Percentiles rank a stretch among this genome's conserved stretches.
Evolutionary conservation across 1,140 invertebrate species (phyloP).

Genomic region (Papilio polytes): DNA sequence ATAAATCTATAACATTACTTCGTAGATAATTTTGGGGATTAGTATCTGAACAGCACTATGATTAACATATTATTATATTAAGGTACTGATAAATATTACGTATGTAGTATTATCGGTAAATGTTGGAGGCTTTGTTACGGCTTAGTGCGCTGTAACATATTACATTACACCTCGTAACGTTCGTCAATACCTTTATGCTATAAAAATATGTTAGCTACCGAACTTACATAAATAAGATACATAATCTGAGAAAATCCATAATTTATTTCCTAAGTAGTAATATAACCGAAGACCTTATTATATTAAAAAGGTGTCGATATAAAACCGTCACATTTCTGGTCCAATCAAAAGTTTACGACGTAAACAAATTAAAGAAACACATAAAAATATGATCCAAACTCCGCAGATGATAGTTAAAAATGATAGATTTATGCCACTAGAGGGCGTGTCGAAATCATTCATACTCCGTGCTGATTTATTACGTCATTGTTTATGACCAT

Average conservation of each 20-base stretch:
- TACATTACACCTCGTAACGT: no score
- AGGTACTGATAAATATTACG: no score
- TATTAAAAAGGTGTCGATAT: constrained; percentile 31
- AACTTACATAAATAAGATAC: not conserved
- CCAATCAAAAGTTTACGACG: constrained; percentile 54
- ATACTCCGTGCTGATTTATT: constrained; percentile 28
- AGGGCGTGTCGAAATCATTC: constrained; percentile 60
- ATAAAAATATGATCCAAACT: constrained; percentile 54
- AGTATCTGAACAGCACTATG: no score
- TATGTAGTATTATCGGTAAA: no score
- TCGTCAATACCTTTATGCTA: no score
- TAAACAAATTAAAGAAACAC: constrained; percentile 50
- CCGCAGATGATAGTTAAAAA: constrained; percentile 54
- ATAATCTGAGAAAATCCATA: not conserved
- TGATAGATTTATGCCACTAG: constrained; percentile 57
- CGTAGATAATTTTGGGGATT: not conserved
- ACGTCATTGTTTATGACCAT: constrained; percentile 34
- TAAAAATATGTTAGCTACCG: not conserved
- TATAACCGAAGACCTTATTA: not conserved
- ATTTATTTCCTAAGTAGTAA: constrained; percentile 5
- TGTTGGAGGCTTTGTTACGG: no score
- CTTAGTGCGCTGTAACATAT: no score
- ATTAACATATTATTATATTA: not conserved
- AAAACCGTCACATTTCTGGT: constrained; percentile 30
- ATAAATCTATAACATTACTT: not conserved